Base-by-base conservation (phyloP, 1,140 invertebrate genomes). In the Macrostomum lignano region DNA sequence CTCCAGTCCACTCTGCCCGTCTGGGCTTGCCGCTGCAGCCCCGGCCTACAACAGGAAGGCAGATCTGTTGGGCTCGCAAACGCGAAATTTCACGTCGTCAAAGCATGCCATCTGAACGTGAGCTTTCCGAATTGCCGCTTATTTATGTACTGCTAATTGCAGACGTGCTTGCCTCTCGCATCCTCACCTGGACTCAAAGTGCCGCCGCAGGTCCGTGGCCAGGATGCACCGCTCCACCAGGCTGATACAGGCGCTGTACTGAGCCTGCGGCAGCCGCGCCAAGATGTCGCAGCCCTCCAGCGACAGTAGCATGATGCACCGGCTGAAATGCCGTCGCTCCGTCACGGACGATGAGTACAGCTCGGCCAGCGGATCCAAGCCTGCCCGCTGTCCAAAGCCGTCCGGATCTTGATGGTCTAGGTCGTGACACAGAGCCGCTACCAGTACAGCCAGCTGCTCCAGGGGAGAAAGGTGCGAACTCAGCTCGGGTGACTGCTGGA, bases 281-380 rank as follows among this genome's bases (percentile, higher is more conserved):
- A 91, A 60, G 38, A 91, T 78, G 61, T 88, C 79, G 62, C 84
- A 55, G 7, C 51, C 52, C 52, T 57, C n/a, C n/a, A n/a, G n/a
- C 55, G 79, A 84, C 17, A 91, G 64, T 38, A 91, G 91, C 78
- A 91, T 88, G 3, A 91, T 75, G 46, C 81, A 88, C 48, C 91
- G 81, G 51, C 91, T 81, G 51, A 91, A 91, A 49, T 91, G 82
- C 58, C 91, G 84, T 47, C 88, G 82, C 44, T 93, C 82, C 75
- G 91, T 78, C 0, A 77, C 84, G 31, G 76, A 82, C 0, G 82
- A 91, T 0, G 78, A 75, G 46, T 91, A 93, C 1, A 91, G 60
- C 37, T 84, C 76, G 3, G 81, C 81, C 24, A 91, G 50, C 0
- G 82, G 79, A 20, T 77, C 49, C 42, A 46, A 47, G 1, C 45